These are phyloP conservation scores for Sclerodermus sp. DNA, from an alignment of 2,888 invertebrate species.

Conservation along the genomic window DNA sequence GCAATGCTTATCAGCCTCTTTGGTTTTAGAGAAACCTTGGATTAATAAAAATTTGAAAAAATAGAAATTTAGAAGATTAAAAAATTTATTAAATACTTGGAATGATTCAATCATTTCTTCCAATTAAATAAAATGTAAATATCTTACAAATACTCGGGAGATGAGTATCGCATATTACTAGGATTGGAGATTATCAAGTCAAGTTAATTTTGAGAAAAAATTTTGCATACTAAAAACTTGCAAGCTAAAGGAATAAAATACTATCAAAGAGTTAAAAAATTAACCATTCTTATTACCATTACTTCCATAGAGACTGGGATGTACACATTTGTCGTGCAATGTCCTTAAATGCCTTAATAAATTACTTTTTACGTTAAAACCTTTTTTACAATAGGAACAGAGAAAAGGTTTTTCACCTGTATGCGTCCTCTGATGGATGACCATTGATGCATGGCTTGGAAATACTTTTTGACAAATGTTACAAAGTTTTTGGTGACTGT, in stretches of 20 bases:
- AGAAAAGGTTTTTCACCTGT: conserved; percentile 76
- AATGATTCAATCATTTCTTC: no score
- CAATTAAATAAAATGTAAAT: no score
- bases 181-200: neutral
- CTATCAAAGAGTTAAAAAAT: conserved; percentile 12
- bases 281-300: conserved; percentile 55
- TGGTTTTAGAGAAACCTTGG: conserved; percentile 46
- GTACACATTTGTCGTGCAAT: conserved; percentile 70
- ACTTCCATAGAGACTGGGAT: conserved; percentile 55
- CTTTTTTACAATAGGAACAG: conserved; percentile 75
- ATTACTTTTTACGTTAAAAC: conserved; percentile 79
- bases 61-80: no score
- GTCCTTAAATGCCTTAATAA: conserved; percentile 73
- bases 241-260: neutral
- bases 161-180: no score
- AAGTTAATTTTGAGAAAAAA: neutral
- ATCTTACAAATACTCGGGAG: no score
- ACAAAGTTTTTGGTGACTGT: conserved; percentile 60
- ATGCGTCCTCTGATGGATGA: conserved; percentile 76
- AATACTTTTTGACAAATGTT: conserved; percentile 73
- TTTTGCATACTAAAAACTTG: neutral
- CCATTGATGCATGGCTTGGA: conserved; percentile 78
- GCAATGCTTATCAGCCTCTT: conserved; percentile 57
- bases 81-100: no score
- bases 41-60: conserved; percentile 20